These are phyloP conservation scores for Hippocampus abdominalis DNA, from an alignment of 2,113 vertebrate genomes.

Conservation along the genomic window DNA sequence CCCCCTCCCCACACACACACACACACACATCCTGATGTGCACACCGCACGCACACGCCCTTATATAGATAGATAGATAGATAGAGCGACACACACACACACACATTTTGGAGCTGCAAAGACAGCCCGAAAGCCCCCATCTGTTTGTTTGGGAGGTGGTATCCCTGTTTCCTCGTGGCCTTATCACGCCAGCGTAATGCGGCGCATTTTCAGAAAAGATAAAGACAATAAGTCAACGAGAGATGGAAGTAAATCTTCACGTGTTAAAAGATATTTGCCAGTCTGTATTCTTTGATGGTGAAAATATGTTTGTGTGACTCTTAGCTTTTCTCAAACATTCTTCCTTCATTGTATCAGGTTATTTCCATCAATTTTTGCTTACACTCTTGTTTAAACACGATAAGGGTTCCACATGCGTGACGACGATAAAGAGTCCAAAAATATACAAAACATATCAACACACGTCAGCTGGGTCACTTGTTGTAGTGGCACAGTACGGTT, in stretches of 20 bases:
- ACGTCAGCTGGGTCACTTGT: too few species aligned
- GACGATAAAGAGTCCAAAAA: too few species aligned
- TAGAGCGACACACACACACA: not conserved
- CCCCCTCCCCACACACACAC: not conserved
- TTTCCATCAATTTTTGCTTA: too few species aligned
- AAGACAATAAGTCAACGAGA: constrained; percentile 49
- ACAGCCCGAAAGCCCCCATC: constrained; percentile 54
- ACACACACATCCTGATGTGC: constrained; percentile 2
- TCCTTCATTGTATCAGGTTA: not conserved
- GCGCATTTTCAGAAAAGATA: constrained; percentile 64
- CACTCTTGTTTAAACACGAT: too few species aligned
- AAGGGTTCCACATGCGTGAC: too few species aligned
- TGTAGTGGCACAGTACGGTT: not conserved
- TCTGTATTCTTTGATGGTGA: constrained; percentile 50
- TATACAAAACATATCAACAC: too few species aligned
- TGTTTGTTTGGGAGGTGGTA: constrained; percentile 59
- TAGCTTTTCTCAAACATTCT: constrained; percentile 44
- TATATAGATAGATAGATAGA: too few species aligned
- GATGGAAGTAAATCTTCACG: not conserved
- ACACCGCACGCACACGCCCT: constrained; percentile 12
- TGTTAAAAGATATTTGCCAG: not conserved
- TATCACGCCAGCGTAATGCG: constrained; percentile 60
- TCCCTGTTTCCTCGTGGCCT: constrained; percentile 48
- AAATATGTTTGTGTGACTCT: constrained; percentile 40
- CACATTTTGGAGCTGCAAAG: constrained; percentile 29